Evolutionary conservation across 2,113 vertebrate species (phyloP), one percentile per base, ranked within the genome.

Genomic region (Zosterops hypoxanthus): DNA sequence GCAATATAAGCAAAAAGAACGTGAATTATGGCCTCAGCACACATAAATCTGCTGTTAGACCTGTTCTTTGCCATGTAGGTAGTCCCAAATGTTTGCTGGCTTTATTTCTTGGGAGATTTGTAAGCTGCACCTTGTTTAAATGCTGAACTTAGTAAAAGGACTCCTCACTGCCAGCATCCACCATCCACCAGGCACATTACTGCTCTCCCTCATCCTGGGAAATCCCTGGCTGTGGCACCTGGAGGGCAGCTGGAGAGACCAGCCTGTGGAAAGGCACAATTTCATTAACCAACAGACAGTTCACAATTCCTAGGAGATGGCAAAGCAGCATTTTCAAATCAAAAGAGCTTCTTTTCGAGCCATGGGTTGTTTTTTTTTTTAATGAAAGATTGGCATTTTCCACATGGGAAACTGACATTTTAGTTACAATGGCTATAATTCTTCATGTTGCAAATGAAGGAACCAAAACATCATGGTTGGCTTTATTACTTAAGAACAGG

Each of bases 261-360:
- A 56, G n/a, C 18, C 28, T 0, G 0, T 64, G 53, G 59, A 61
- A 90, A 14, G 23, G 20, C 36, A 42, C 0, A 0, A n/a, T 64
- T 85, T 68, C 19, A 59, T 44, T 34, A 26, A 50, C 26, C 17
- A 71, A 42, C 33, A 65, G 31, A 24, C 14, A 29, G 14, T n/a
- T 63, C 49, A 42, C 33, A 75, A n/a, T 6, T 85, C 76, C 56
- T 57, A 25, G 8, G 49, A 80, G 25, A 64, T 11, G 52, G 8
- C 36, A 81, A 56, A 65, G 28, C 44, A 83, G 17, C 26, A 29
- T 47, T 85, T 68, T 60, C 57, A 85, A 72, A 82, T n/a, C 41
- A 24, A 55, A 88, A 41, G 11, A 28, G 8, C 20, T 80, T 57
- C 22, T 65, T 92, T 76, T 72, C 0, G 3, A 91, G 72, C 29